A percentile compares a stretch with the other conserved stretches of the same genome.
Evolutionary conservation across 1,140 invertebrate genomes (phyloP).

Genomic region (Berghia stephanieae): DNA sequence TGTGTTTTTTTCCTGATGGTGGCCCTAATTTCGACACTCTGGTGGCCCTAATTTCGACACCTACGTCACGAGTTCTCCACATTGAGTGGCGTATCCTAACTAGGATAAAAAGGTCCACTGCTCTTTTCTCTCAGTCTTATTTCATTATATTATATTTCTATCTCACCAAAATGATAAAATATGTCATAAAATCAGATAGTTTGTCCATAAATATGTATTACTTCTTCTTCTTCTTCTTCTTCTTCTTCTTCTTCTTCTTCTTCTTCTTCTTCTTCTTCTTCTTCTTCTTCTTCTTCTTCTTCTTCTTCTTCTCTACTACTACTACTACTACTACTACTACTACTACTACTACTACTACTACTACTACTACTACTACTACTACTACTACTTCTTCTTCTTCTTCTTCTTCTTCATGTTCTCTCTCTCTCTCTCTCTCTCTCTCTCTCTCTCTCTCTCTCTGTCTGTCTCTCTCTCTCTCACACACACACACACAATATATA

Average conservation of each 20-base stretch:
- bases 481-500: neutral
- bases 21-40: no score
- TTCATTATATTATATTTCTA: neutral
- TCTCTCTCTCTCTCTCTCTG: constrained; percentile 9
- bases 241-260: neutral
- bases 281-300: neutral
- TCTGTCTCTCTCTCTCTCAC: constrained; percentile 14
- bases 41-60: no score
- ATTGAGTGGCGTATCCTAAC: no score
- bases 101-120: no score
- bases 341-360: neutral
- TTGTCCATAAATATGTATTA: no score
- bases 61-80: no score
- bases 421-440: neutral
- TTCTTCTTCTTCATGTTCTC: neutral
- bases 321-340: neutral
- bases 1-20: no score
- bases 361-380: neutral
- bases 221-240: neutral
- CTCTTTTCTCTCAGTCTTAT: no score
- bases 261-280: neutral
- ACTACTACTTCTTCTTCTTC: neutral
- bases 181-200: neutral
- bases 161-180: no score
- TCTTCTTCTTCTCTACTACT: neutral